Percentiles rank a stretch among this genome's conserved stretches.
Evolutionary conservation across 2,113 vertebrate genomes (phyloP).

Genomic region (Maccullochella peelii): DNA sequence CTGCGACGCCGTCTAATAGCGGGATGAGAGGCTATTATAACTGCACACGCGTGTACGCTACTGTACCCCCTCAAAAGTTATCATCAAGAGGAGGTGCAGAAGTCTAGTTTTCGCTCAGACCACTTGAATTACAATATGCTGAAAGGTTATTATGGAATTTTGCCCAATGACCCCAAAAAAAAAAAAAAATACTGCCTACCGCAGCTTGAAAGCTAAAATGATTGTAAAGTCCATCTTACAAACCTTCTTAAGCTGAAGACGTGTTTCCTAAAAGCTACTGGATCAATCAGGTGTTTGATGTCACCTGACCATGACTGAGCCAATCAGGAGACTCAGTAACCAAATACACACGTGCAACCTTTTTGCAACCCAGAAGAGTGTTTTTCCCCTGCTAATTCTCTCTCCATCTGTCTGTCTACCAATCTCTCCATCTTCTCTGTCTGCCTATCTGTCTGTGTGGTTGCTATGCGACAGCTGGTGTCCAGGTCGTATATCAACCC

Average conservation of each 20-base stretch:
- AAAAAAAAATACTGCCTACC: too few species aligned
- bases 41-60: too few species aligned
- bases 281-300: not conserved
- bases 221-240: not conserved
- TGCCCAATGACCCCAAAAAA: too few species aligned
- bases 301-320: constrained; percentile 2
- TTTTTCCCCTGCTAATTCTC: not conserved
- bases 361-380: not conserved
- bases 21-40: too few species aligned
- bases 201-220: not conserved
- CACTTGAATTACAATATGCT: too few species aligned
- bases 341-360: constrained; percentile 3
- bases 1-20: too few species aligned
- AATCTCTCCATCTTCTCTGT: constrained; percentile 21
- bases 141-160: too few species aligned
- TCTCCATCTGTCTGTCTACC: constrained; percentile 11
- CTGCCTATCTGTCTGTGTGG: constrained; percentile 28
- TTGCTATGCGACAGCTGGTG: constrained; percentile 49
- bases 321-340: not conserved
- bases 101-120: too few species aligned
- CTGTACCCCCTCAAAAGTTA: too few species aligned
- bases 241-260: not conserved
- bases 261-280: not conserved
- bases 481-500: constrained; percentile 28
- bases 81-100: too few species aligned